Evolutionary conservation across 2,113 vertebrate species (phyloP), one percentile per base, ranked within the genome.

Genomic region (Genyomyrus donnyi): DNA sequence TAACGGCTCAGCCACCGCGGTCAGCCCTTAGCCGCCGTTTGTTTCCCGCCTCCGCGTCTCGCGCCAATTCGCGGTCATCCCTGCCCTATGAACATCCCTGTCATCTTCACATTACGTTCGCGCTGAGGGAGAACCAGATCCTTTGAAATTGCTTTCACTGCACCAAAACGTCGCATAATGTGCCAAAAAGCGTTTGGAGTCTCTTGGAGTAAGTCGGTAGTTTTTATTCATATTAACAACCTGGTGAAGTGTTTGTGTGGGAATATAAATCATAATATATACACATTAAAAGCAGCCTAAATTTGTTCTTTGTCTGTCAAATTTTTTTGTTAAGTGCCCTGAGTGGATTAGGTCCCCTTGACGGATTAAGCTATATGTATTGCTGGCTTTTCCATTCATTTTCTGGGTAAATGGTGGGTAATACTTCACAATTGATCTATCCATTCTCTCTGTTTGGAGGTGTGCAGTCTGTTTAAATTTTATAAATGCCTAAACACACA

Each of bases 221-320:
- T 56, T 52, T 87, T 42, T 87, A 87, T 87, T 87, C 85, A 50
- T 27, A 87, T 53, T 87, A 53, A 87, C 50, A 53, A 35, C 21
- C 46, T 50, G 84, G 24, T 50, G 17, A 46, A 21, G 46, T 85
- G 42, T n/a, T 46, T 85, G 84, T 85, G 84, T 50, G 21, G 19
- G 84, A 11, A 46, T 85, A 46, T 80, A 39, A 35, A 39, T 80
- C 27, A 35, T 31, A 74, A 74, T 74, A 74, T 35, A 35, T 15
- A 27, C 27, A 70, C 9, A 70, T 31, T 35, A 77, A 80, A 70
- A 70, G n/a, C 11, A 13, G 27, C 27, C 62, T 70, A 70, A 70
- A 31, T 31, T 70, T 31, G 62, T 66, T 70, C 27, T 31, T 70
- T 42, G 74, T 39, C 31, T 80, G 13, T 80, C 74, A 80, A 17